phyloP scores from a whole-genome alignment of 2,797 vertebrate species.

The Alectoris magna region DNA sequence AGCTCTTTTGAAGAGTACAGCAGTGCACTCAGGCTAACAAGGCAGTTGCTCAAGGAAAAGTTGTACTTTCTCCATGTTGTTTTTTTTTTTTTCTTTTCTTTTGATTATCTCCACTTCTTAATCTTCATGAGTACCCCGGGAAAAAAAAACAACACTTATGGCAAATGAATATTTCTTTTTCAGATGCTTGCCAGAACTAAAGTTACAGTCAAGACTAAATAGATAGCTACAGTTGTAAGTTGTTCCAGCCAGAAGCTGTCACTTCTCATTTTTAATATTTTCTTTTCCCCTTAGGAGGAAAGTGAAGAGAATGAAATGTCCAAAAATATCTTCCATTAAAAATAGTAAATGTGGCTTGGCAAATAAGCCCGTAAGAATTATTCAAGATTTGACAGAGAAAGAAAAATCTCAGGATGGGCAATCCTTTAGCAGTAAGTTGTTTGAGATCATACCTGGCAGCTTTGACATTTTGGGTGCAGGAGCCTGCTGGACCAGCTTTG shows the following conservation, averaged over 20 bases:
- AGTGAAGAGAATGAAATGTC: background rate
- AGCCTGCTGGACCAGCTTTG: background rate
- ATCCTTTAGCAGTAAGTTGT: background rate
- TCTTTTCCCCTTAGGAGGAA: background rate
- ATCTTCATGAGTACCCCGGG: background rate
- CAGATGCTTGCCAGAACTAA: background rate
- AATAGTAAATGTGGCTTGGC: background rate
- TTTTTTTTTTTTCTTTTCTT: background rate
- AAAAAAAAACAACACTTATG: background rate
- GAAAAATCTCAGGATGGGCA: background rate
- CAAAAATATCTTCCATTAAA: background rate
- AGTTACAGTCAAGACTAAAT: background rate
- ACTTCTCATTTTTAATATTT: constrained; percentile 13
- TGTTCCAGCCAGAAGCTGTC: background rate
- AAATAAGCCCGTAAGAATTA: constrained; percentile 11
- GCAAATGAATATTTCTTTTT: background rate
- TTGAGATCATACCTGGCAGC: constrained; percentile 13
- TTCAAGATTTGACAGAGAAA: background rate
- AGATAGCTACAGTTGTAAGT: background rate
- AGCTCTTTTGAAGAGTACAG: background rate
- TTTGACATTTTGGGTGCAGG: background rate
- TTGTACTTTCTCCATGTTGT: background rate
- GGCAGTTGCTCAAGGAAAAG: background rate
- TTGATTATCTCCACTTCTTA: background rate
- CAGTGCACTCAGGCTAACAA: background rate